These are phyloP conservation scores for Chamaea fasciata DNA, from an alignment of 2,113 vertebrate genomes.

Conservation along the genomic window DNA sequence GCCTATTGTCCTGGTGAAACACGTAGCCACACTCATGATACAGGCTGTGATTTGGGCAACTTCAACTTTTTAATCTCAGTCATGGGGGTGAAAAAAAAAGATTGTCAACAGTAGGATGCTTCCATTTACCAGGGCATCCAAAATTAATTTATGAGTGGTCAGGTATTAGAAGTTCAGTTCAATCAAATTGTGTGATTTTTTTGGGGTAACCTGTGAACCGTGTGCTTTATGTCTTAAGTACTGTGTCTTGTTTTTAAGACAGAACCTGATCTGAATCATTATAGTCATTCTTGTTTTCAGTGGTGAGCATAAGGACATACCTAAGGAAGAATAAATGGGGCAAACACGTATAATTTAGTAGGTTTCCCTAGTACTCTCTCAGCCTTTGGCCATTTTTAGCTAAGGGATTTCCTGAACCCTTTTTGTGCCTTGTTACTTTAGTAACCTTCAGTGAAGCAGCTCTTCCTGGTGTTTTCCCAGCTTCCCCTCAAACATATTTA, in stretches of 20 bases:
- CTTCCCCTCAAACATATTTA: background rate
- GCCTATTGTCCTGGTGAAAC: background rate
- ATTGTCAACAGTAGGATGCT: background rate
- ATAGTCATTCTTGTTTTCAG: background rate
- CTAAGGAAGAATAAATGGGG: background rate
- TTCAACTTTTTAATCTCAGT: background rate
- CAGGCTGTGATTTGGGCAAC: background rate
- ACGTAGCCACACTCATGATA: accelerated
- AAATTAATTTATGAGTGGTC: background rate
- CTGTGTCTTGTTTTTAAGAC: background rate
- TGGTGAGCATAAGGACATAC: background rate
- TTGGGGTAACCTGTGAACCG: background rate
- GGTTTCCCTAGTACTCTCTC: background rate
- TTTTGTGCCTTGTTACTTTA: background rate
- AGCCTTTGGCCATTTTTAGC: background rate
- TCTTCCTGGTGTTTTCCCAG: background rate
- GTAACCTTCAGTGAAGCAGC: background rate
- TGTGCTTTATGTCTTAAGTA: background rate
- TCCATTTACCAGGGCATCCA: background rate
- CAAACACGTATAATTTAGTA: background rate
- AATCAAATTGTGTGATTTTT: background rate
- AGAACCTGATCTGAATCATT: background rate
- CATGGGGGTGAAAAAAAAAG: background rate
- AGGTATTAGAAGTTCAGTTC: background rate
- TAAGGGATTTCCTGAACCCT: background rate